Conservation (phyloP, 2,113 vertebrate genomes). For the Proteles cristata region DNA sequence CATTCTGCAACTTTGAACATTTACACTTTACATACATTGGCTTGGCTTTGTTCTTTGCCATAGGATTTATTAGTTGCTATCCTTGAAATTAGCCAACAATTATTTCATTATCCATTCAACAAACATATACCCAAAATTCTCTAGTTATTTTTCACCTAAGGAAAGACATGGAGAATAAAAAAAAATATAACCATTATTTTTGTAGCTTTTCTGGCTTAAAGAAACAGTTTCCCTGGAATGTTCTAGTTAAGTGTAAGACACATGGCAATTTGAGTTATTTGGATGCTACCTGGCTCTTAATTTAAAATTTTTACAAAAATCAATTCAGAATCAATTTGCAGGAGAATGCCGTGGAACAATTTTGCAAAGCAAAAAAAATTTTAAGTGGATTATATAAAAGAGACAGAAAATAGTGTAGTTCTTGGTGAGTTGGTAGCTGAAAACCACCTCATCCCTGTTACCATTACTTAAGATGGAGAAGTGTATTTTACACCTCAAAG, state of each 20-base stretch:
- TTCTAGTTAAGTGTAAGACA: constrained; percentile 27
- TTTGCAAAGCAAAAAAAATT: not conserved
- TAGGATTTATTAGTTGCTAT: constrained; percentile 46
- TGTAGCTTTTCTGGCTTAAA: constrained; percentile 52
- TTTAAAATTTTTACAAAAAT: constrained; percentile 74
- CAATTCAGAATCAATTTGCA: constrained; percentile 60
- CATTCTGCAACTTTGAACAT: constrained; percentile 34
- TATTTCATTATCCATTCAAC: not conserved
- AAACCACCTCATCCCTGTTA: constrained; percentile 48
- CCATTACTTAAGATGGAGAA: constrained; percentile 53
- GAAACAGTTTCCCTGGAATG: constrained; percentile 13
- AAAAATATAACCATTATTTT: constrained; percentile 60
- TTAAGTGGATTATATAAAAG: not conserved
- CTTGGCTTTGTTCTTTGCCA: constrained; percentile 61
- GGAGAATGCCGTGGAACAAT: not conserved
- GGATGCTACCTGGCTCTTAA: not conserved
- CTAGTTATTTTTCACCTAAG: not conserved
- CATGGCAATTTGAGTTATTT: not conserved
- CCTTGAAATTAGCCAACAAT: constrained; percentile 41
- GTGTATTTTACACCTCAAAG: constrained; percentile 23
- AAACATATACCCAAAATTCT: constrained; percentile 25
- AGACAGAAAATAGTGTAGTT: not conserved
- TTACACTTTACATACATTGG: constrained; percentile 37
- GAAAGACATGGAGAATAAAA: constrained; percentile 51
- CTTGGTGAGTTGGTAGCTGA: not conserved